Evolutionary conservation across 2,888 invertebrate species (phyloP), one percentile per base, ranked within the genome.

Genomic region (Phasia obesa): DNA sequence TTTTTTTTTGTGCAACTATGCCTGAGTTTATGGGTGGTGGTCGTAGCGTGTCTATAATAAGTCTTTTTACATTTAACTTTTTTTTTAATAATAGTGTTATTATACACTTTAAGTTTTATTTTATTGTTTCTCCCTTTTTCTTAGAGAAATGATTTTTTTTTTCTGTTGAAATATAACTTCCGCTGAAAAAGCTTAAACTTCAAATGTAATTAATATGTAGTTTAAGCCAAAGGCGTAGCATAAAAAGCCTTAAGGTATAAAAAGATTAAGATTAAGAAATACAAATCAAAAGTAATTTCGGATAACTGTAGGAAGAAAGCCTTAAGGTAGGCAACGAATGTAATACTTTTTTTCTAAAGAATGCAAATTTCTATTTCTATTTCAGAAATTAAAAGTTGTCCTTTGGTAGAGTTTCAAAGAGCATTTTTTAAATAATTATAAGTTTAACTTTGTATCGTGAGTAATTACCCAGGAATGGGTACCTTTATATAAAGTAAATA

Each of bases 111-210:
- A 47, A 47, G 6, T 47, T 47, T 47, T 19, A 17, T 17, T 7
- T 17, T 19, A 7, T 17, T 35, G 9, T 11, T 35, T 35, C 11
- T 23, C 42, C 13, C 44, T 55, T 71, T 17, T 3, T 7, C 7
- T 25, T 42, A 13, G 47, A 57, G 44, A 5, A 62, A 62, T 44
- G 11, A 35, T 35, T 35, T 1, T 31, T 35, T 1, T 31, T 59
- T 81, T 53, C 47, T 81, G 75, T 67, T 76, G 76, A 76, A 76
- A 76, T 27, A 81, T 47, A 67, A 71, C 67, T 55, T 81, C 70
- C 70, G 70, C 19, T 65, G 7, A 51, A 59, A 64, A 44, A 59
- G 55, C 49, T 42, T 73, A 67, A 82, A 82, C 60, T 73, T 71
- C 47, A 76, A 73, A 55, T 7, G 55, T 62, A 57, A 71, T 73